Percentiles rank a stretch among this genome's conserved stretches.
These are phyloP conservation scores for Trachymyrmex cornetzi DNA, from an alignment of 1,140 invertebrate genomes.

Conservation along the genomic window DNA sequence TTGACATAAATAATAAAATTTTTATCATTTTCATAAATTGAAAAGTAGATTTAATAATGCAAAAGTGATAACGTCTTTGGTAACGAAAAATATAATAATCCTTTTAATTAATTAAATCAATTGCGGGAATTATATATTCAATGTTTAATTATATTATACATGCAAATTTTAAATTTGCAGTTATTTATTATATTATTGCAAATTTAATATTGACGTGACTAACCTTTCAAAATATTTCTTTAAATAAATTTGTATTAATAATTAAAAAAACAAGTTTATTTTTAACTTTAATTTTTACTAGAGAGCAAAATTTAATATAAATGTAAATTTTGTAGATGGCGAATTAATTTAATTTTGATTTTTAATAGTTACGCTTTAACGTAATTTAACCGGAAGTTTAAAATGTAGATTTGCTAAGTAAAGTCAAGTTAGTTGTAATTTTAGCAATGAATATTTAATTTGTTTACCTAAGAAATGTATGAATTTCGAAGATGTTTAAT, in stretches of 20 bases:
- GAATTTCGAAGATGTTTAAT: slow-evolving; percentile 15
- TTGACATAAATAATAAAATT: not conserved
- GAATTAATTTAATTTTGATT: slow-evolving; percentile 10
- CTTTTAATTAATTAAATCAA: slow-evolving; percentile 19
- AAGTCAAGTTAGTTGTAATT: slow-evolving; percentile 8
- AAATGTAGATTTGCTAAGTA: not conserved
- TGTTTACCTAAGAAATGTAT: slow-evolving; percentile 10
- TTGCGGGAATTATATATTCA: not conserved
- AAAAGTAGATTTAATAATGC: not conserved
- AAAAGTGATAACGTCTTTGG: not conserved
- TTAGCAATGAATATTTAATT: slow-evolving; percentile 25
- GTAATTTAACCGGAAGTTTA: not conserved
- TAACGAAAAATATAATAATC: not conserved
- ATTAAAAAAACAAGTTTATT: not conserved
- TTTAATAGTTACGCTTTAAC: slow-evolving; percentile 11
- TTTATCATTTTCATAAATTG: not conserved
- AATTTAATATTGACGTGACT: not conserved
- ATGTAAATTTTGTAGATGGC: slow-evolving; percentile 28
- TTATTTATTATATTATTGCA: slow-evolving; percentile 10
- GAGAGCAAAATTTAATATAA: slow-evolving; percentile 13
- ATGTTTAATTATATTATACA: not conserved
- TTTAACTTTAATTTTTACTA: not conserved
- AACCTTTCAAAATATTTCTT: not conserved
- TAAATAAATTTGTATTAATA: not conserved
- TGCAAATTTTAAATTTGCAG: not conserved